Conservation (phyloP, 1,140 invertebrate species). For the Tenebrio molitor region DNA sequence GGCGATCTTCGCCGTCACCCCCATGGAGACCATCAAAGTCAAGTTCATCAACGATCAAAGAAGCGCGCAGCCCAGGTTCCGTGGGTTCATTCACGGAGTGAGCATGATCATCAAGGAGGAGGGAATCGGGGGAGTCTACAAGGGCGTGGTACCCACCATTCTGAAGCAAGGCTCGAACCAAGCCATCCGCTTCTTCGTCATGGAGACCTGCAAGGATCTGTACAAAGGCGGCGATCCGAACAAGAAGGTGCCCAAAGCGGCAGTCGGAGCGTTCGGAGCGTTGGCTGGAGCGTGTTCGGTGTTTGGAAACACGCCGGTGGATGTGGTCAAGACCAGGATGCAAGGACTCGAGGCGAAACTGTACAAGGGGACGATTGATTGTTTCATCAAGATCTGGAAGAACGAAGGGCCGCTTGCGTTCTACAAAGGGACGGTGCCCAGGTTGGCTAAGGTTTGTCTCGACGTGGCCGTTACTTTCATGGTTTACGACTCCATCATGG, state of each 20-base stretch:
- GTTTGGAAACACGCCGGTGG: constrained; percentile 97
- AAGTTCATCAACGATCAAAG: constrained; percentile 99
- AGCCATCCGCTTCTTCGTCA: constrained; percentile 97
- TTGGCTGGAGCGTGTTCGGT: constrained; percentile 95
- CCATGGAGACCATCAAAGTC: constrained; percentile 99
- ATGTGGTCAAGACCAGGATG: constrained; percentile 99
- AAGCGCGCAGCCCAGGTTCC: constrained; percentile 90
- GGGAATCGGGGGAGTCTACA: constrained; percentile 92
- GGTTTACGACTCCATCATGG: constrained; percentile 97
- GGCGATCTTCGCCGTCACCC: constrained; percentile 97
- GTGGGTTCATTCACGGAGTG: constrained; percentile 96
- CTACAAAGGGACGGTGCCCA: constrained; percentile 98
- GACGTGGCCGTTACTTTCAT: constrained; percentile 99
- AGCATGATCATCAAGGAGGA: constrained; percentile 88
- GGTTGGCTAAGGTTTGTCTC: constrained; percentile 95
- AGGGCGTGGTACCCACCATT: constrained; percentile 95
- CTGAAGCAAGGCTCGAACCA: constrained; percentile 99
- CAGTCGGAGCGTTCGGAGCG: constrained; percentile 93
- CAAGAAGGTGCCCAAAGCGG: constrained; percentile 86
- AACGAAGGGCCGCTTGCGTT: constrained; percentile 95
- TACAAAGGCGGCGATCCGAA: constrained; percentile 89
- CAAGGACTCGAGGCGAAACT: constrained; percentile 97
- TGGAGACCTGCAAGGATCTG: constrained; percentile 96
- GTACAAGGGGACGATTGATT: constrained; percentile 96
- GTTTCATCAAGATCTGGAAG: constrained; percentile 90